A percentile compares a stretch with the other conserved stretches of the same genome.
Evolutionary conservation across 1,140 invertebrate genomes (phyloP).

Genomic region (Plutomurus gul): DNA sequence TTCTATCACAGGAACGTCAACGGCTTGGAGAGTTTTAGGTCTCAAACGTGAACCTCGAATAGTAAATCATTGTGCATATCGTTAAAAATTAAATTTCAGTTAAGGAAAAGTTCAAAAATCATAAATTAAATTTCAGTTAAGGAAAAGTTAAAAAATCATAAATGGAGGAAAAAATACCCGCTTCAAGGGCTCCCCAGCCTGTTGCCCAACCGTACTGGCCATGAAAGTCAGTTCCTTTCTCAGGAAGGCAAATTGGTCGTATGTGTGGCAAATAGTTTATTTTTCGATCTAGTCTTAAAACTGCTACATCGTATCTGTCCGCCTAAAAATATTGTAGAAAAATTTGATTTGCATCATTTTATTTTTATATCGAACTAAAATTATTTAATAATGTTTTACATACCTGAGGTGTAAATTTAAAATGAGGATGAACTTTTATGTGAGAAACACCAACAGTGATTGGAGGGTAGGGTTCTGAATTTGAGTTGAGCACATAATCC

Average conservation of each 20-base stretch:
- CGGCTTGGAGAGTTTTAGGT: slow-evolving; percentile 88
- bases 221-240: slow-evolving; percentile 85
- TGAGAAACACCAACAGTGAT: slow-evolving; percentile 86
- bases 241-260: slow-evolving; percentile 87
- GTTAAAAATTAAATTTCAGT: background rate
- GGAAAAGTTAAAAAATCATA: too few relatives aligned
- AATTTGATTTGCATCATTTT: background rate
- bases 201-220: slow-evolving; percentile 90
- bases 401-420: slow-evolving; percentile 91
- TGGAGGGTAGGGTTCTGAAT: slow-evolving; percentile 83
- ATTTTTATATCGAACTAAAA: background rate
- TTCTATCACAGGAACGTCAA: slow-evolving; percentile 88
- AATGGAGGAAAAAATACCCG: slow-evolving; percentile 42
- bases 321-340: slow-evolving; percentile 57
- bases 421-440: slow-evolving; percentile 90
- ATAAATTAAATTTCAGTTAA: too few relatives aligned
- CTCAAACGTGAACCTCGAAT: slow-evolving; percentile 82
- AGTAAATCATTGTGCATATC: too few relatives aligned
- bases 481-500: slow-evolving; percentile 92
- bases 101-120: background rate
- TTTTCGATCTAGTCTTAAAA: slow-evolving; percentile 81
- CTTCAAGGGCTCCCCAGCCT: slow-evolving; percentile 83
- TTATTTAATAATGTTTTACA: slow-evolving; percentile 53
- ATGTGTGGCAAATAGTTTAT: slow-evolving; percentile 90
- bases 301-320: slow-evolving; percentile 86